Evolutionary conservation across 1,140 invertebrate genomes (phyloP), one percentile per base, ranked within the genome.

Genomic region (Diorhabda carinulata): DNA sequence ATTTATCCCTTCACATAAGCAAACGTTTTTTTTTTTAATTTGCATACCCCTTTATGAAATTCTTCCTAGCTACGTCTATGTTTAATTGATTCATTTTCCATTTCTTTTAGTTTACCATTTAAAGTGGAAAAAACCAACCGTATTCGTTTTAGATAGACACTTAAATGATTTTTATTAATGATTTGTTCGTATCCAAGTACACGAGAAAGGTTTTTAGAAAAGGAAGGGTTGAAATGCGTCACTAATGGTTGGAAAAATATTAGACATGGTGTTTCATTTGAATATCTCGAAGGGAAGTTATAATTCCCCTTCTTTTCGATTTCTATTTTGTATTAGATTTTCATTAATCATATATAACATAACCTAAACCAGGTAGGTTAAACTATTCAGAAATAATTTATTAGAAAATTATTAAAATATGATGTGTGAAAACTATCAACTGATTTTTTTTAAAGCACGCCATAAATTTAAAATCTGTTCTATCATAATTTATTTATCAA

Each of bases 141-240:
- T 58, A 66, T 66, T 25, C 25, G 57, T 40, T 66, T 66, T 10
- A 47, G 45, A 41, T 44, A 44, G 45, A 47, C n/a, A 40, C 64
- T 57, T 43, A 66, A 25, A 64, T 64, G 25, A 59, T 58, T 66
- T 66, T 66, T 66, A 66, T 66, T 66, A 66, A 66, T 66, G 64
- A 66, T 66, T 58, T 43, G 8, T n/a, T 44, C 45, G n/a, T 58
- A 47, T 42, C 41, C 40, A 10, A n/a, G 42, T 58, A 66, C 64
- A 66, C 45, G 64, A 45, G 43, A 66, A 66, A 58, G 64, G 64
- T 66, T 66, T 66, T 66, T 58, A n/a, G 42, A 59, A 59, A 52
- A 25, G 25, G n/a, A 66, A 66, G 64, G 64, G 64, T 66, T 66
- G 57, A 66, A 57, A 6, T n/a, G 47, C 6, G 47, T 6, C 47